A percentile compares a stretch with the other conserved stretches of the same genome.
phyloP scores from a whole-genome alignment of 2,888 invertebrate species.

The Axea sp. region DNA sequence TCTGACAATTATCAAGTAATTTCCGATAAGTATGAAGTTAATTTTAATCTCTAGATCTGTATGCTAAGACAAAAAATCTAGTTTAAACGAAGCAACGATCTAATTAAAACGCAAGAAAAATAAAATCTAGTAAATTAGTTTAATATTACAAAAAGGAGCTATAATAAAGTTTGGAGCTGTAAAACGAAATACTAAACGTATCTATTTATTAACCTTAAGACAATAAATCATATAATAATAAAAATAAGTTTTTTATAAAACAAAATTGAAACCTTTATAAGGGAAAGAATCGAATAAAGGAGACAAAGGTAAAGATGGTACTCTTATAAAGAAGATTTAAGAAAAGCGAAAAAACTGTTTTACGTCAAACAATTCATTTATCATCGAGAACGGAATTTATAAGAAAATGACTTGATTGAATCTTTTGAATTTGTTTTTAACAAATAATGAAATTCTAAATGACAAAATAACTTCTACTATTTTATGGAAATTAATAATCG shows the following conservation, averaged over 20 bases:
- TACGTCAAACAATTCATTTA: conserved; percentile 18
- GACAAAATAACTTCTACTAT: neutral
- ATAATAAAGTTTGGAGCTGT: no score
- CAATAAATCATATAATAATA: conserved; percentile 23
- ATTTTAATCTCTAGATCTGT: no score
- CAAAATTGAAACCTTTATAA: conserved; percentile 48
- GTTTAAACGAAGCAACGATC: no score
- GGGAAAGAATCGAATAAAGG: conserved; percentile 41
- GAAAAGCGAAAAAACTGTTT: conserved; percentile 29
- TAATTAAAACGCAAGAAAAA: no score
- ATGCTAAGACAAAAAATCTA: no score
- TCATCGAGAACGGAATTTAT: conserved; percentile 28
- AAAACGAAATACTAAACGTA: neutral
- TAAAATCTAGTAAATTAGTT: no score
- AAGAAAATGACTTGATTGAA: conserved; percentile 18
- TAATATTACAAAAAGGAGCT: no score
- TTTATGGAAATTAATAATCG: neutral
- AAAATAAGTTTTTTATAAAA: conserved; percentile 33
- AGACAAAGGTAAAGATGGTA: conserved; percentile 21
- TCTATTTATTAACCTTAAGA: conserved; percentile 24
- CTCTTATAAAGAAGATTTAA: neutral
- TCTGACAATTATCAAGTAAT: no score
- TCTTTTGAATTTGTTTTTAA: conserved; percentile 1
- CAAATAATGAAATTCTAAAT: neutral
- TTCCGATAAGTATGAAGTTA: no score